These are phyloP conservation scores for Eurystomus glaucurus DNA, from an alignment of 2,797 vertebrate genomes.

Conservation along the genomic window DNA sequence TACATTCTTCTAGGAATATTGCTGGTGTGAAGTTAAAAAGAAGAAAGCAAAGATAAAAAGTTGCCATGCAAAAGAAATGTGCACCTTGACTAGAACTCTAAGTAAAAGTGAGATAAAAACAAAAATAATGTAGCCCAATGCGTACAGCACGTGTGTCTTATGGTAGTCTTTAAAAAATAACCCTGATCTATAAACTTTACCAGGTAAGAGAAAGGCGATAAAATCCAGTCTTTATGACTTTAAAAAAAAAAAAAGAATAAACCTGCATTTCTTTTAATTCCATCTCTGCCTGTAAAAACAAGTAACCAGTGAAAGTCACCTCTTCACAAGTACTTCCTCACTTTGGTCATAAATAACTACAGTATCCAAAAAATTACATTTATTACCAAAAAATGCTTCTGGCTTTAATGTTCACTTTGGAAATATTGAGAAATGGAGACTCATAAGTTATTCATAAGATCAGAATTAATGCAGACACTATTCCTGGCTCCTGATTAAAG, in stretches of 20 bases:
- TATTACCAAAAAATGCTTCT: constrained; percentile 39
- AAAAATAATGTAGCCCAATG: not conserved
- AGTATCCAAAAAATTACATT: not conserved
- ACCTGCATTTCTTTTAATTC: not conserved
- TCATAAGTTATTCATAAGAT: constrained; percentile 66
- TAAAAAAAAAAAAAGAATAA: not conserved
- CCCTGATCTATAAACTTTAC: not conserved
- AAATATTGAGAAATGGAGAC: constrained; percentile 64
- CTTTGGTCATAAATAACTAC: constrained; percentile 17
- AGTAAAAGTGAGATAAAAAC: not conserved
- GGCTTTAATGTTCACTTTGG: not conserved
- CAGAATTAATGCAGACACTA: constrained; percentile 61
- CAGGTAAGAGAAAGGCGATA: not conserved
- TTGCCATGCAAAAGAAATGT: not conserved
- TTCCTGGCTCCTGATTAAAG: constrained; percentile 68
- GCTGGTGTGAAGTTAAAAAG: not conserved
- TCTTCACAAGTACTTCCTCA: constrained; percentile 13
- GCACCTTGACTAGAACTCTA: not conserved
- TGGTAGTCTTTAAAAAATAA: not conserved
- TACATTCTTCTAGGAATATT: not conserved
- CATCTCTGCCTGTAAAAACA: not conserved
- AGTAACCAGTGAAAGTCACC: not conserved
- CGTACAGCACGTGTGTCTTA: not conserved
- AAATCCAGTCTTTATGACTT: not conserved
- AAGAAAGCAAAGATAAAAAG: not conserved